Conservation (phyloP, 1,140 invertebrate species). For the fruit fly (Drosophila melanogaster) region DNA sequence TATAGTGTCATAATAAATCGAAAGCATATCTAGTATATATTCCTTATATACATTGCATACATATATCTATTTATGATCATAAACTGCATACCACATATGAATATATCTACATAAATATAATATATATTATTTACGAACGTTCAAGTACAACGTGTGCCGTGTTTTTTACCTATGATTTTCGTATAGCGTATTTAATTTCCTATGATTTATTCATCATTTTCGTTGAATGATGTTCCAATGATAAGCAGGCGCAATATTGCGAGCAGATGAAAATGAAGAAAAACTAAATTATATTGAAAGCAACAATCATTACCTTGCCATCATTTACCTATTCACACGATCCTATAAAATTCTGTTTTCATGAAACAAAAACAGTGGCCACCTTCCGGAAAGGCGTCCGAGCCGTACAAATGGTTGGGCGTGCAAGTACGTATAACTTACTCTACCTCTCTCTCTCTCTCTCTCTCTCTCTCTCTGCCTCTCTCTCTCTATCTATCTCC, state of each 20-base stretch:
- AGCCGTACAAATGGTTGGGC: slow-evolving; percentile 98
- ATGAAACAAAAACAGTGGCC: slow-evolving; percentile 91
- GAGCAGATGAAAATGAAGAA: slow-evolving; percentile 43
- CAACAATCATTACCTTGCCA: slow-evolving; percentile 78
- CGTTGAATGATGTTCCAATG: slow-evolving; percentile 53
- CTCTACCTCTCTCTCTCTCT: slow-evolving; percentile 65
- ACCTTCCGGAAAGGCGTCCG: slow-evolving; percentile 99
- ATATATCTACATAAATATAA: slow-evolving; percentile 42
- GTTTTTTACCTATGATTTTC: slow-evolving; percentile 42
- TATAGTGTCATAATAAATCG: slow-evolving; percentile 48
- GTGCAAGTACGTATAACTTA: slow-evolving; percentile 96
- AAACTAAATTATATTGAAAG: slow-evolving; percentile 37
- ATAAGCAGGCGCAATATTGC: slow-evolving; percentile 40
- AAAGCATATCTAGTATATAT: slow-evolving; percentile 62
- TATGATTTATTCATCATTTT: slow-evolving; percentile 48
- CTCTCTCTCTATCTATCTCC: slow-evolving; percentile 54
- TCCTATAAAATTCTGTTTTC: slow-evolving; percentile 84
- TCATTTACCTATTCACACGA: slow-evolving; percentile 84
- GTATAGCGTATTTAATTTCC: slow-evolving; percentile 34
- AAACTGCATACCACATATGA: slow-evolving; percentile 63
- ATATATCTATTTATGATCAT: slow-evolving; percentile 59
- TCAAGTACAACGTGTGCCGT: slow-evolving; percentile 63
- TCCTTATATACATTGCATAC: slow-evolving; percentile 52
- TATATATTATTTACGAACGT: slow-evolving; percentile 57
- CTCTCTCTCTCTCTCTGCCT: slow-evolving; percentile 57